phyloP scores from a whole-genome alignment of 2,113 vertebrate species.

The Actenoides lindsayi region DNA sequence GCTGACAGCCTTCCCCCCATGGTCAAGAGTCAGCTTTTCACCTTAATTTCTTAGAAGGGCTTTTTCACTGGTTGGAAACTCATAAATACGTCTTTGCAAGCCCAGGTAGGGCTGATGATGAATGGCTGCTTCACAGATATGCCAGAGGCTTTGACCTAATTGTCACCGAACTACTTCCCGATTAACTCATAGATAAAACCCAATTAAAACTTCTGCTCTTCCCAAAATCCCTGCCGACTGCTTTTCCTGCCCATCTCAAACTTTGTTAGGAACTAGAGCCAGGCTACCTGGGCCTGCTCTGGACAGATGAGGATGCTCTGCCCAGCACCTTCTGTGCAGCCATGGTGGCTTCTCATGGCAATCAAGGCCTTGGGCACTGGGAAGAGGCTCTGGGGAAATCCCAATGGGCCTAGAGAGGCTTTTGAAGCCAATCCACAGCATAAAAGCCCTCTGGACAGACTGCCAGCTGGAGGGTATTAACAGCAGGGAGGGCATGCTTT shows the following conservation, averaged over 20 bases:
- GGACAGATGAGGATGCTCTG: neutral
- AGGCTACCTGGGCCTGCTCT: neutral
- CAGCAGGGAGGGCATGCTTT: neutral
- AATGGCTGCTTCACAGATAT: slow-evolving; percentile 28
- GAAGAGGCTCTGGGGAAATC: neutral
- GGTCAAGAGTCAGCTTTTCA: slow-evolving; percentile 15
- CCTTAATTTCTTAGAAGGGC: slow-evolving; percentile 53
- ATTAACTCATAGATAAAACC: slow-evolving; percentile 58
- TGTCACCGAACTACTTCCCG: slow-evolving; percentile 54
- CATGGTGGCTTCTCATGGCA: accelerated
- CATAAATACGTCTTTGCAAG: slow-evolving; percentile 53
- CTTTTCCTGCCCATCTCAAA: neutral
- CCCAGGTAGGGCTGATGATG: slow-evolving; percentile 54
- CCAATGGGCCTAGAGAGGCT: neutral
- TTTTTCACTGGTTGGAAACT: slow-evolving; percentile 21
- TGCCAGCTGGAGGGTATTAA: neutral
- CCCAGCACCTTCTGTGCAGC: neutral
- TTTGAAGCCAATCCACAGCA: neutral
- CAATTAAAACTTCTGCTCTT: slow-evolving; percentile 54
- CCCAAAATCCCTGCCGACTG: neutral
- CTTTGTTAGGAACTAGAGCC: neutral
- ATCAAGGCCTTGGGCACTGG: accelerated
- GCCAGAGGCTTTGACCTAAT: slow-evolving; percentile 65
- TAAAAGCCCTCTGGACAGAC: neutral
- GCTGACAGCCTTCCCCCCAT: slow-evolving; percentile 46